Percentiles rank a stretch among this genome's conserved stretches.
phyloP scores from a whole-genome alignment of 2,888 invertebrate species.

The Drosophila austrosaltans region DNA sequence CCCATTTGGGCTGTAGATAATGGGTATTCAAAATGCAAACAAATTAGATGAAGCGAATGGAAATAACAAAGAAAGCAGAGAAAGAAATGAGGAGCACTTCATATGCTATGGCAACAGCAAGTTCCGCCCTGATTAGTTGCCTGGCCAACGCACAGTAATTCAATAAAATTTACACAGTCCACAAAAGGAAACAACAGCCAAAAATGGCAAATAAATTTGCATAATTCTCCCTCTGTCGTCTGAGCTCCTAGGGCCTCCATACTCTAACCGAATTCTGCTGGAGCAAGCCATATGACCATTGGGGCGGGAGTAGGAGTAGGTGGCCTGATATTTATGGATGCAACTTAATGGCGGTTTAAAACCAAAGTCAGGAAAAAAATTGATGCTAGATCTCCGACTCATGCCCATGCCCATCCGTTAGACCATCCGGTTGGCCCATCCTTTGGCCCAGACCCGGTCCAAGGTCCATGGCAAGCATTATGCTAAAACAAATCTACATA shows the following conservation, averaged over 20 bases:
- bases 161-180: slow-evolving; percentile 52
- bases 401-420: slow-evolving; percentile 19
- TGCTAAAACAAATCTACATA: slow-evolving; percentile 78
- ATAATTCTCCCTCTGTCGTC: slow-evolving; percentile 56
- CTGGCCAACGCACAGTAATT: slow-evolving; percentile 59
- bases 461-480: slow-evolving; percentile 53
- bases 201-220: slow-evolving; percentile 73
- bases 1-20: neutral
- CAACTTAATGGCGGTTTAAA: slow-evolving; percentile 76
- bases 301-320: slow-evolving; percentile 19
- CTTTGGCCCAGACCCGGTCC: slow-evolving; percentile 23
- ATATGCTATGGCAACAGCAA: slow-evolving; percentile 23
- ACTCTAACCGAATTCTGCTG: neutral
- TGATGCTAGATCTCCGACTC: slow-evolving; percentile 29
- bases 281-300: neutral
- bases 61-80: slow-evolving; percentile 18
- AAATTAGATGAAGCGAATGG: slow-evolving; percentile 38
- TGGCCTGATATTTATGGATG: slow-evolving; percentile 69
- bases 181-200: slow-evolving; percentile 44
- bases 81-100: slow-evolving; percentile 22
- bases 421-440: too few relatives aligned
- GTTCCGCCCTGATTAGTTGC: slow-evolving; percentile 25
- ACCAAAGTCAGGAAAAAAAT: slow-evolving; percentile 53
- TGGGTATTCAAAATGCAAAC: slow-evolving; percentile 29
- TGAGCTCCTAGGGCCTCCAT: too few relatives aligned